Base-by-base conservation (phyloP, 2,797 vertebrate species). In the Lacerta viridis region DNA sequence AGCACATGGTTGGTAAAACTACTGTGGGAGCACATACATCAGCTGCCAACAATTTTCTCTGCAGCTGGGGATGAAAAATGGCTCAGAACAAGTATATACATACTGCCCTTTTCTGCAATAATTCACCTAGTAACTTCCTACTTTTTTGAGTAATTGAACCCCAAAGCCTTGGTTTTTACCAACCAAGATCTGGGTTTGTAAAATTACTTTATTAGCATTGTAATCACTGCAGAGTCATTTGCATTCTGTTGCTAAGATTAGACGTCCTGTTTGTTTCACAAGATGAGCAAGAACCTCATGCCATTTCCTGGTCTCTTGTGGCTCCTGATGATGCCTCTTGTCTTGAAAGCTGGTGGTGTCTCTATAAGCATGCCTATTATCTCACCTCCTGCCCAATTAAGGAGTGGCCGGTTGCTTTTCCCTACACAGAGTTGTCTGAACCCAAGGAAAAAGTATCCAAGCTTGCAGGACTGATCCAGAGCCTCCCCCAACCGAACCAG, bases 401-500 rank as follows among this genome's bases (percentile, higher is more conserved):
- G 78, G 59, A 80, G 25, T 50, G 20, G 7, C 8, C 3, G 7
- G 17, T 29, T 87, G 3, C 3, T 59, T 90, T 68, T 39, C 82
- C n/a, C 90, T 41, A 61, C 41, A 55, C 95, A 99, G 98, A 98
- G 95, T 97, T 98, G 91, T 74, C 96, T 0, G 96, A 98, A 92
- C 36, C 39, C 2, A 94, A 97, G 93, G 91, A 96, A 87, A 97
- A 97, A 94, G 97, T 98, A 88, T 96, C 97, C 78, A 97, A 96
- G 61, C 88, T 98, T 92, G 97, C 97, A 89, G 96, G 96, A 90
- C 96, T 98, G 93, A 95, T 98, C 89, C 94, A 95, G 36, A 97
- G 91, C 86, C 97, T 99, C 95, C 98, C 98, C 18, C 96, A 97
- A 7, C 91, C 97, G 2, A 98, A 98, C 96, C 97, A 95, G 0